phyloP scores from a whole-genome alignment of 2,113 vertebrate genomes.

The zebrafish (Danio rerio) region GRCz12tu NC_133197.1:12862501-12863000 shows the following conservation, averaged over 20 bases:
- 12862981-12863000: neutral
- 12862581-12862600: conserved; percentile 44
- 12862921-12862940: too few relatives aligned
- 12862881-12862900: neutral
- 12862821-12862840: too few relatives aligned
- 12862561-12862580: conserved; percentile 35
- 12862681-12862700: neutral
- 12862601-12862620: neutral
- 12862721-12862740: neutral
- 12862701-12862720: neutral
- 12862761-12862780: too few relatives aligned
- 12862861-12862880: too few relatives aligned
- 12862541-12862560: neutral
- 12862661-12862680: neutral
- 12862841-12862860: too few relatives aligned
- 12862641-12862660: neutral
- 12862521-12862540: conserved; percentile 11
- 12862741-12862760: too few relatives aligned
- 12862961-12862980: neutral
- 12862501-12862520: conserved; percentile 40
- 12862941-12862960: too few relatives aligned
- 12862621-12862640: neutral
- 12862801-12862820: too few relatives aligned
- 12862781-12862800: too few relatives aligned
- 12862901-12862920: neutral